phyloP scores from a whole-genome alignment of 1,140 invertebrate genomes.

The Brachionus paranguensis region DNA sequence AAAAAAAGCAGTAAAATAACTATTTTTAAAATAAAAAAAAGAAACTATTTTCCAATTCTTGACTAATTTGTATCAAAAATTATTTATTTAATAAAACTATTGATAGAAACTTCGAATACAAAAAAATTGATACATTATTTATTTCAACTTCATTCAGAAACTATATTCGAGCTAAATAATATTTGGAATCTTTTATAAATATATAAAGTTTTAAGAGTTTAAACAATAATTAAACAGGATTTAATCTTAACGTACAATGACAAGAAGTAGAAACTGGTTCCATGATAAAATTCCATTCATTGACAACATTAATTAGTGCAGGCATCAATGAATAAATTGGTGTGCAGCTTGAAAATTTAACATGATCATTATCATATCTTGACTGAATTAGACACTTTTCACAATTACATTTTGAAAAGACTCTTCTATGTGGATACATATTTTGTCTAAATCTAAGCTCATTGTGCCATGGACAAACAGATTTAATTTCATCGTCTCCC shows the following conservation, averaged over 20 bases:
- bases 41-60: too few species aligned
- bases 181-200: neutral
- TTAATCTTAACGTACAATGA: neutral
- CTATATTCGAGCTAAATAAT: too few species aligned
- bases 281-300: neutral
- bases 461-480: slow-evolving; percentile 6
- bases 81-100: too few species aligned
- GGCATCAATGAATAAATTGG: neutral
- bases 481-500: neutral
- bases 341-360: neutral
- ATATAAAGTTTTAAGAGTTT: neutral
- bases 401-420: neutral
- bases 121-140: too few species aligned
- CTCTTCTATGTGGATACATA: neutral
- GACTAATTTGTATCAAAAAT: too few species aligned
- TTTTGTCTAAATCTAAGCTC: slow-evolving; percentile 16
- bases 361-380: neutral
- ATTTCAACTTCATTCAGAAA: too few species aligned
- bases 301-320: neutral
- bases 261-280: neutral
- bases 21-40: too few species aligned
- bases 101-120: too few species aligned
- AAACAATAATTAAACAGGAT: neutral
- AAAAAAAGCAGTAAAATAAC: too few species aligned
- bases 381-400: neutral